Evolutionary conservation across 2,113 vertebrate genomes (phyloP), one percentile per base, ranked within the genome.

Genomic region (Melanostigma gelatinosum): DNA sequence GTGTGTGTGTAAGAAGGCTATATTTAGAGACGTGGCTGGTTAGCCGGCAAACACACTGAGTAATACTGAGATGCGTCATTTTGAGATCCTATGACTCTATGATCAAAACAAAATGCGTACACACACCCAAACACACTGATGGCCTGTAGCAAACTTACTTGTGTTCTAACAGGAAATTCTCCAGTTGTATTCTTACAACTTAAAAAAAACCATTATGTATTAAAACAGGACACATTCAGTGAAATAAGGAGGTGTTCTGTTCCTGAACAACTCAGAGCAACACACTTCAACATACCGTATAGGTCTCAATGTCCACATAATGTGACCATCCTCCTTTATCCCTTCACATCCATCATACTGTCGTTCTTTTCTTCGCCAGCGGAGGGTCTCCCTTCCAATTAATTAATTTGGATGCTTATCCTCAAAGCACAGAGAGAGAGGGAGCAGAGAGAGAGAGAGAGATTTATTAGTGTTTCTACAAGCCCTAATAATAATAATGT

Each of bases 11-110:
- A 65, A 77, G 55, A 46, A 46, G 61, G 80, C 85, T 93, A 86
- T 87, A 91, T 91, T 90, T 90, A 91, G 87, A 88, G 3, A 74
- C 2, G 36, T 62, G 60, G 61, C 70, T 65, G 60, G 61, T 72
- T 68, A 62, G 58, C 75, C 75, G 46, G 80, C 80, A 91, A 91
- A 89, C 83, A 86, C 76, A 76, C 83, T 90, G 89, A 90, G 75
- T 88, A 90, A 92, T 67, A 61, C 72, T 29, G 54, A 66, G 84
- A 85, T 84, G 76, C 8, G 62, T 92, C 90, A 91, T 82, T 72
- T 81, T 76, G 69, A 62, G 64, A 73, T 86, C 74, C 52, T 42
- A 32, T 87, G 55, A 83, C 68, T 79, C 54, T 22, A 69, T 66
- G n/a, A 48, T 70, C 48, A 66, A 69, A 76, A 74, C 48, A 44